Evolutionary conservation across 2,888 invertebrate genomes (phyloP).

Genomic region (Hirtodrosophila trivittata): DNA sequence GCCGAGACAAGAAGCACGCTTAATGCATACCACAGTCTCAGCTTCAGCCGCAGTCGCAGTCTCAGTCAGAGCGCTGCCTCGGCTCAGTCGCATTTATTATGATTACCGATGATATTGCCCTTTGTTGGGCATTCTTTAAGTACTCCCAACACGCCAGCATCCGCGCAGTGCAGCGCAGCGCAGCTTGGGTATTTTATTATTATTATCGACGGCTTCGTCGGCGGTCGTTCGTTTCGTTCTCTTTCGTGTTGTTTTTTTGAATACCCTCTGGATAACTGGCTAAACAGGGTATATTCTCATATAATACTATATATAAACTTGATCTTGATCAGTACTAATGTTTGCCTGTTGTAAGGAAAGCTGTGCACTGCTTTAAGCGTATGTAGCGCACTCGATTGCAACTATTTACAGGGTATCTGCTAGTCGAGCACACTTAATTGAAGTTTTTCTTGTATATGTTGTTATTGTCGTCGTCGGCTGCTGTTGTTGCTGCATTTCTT

Average conservation of each 20-base stretch:
- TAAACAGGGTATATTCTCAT: too few relatives aligned
- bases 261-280: too few relatives aligned
- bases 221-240: constrained; percentile 65
- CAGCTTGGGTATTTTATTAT: constrained; percentile 50
- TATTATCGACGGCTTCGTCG: constrained; percentile 53
- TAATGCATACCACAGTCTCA: constrained; percentile 61
- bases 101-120: constrained; percentile 73
- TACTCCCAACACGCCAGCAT: constrained; percentile 32
- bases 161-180: constrained; percentile 13
- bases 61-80: neutral
- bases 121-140: constrained; percentile 66
- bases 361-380: too few relatives aligned
- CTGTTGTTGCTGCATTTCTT: constrained; percentile 71
- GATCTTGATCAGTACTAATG: too few relatives aligned
- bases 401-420: neutral
- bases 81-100: constrained; percentile 72
- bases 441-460: constrained; percentile 22
- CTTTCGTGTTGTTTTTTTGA: constrained; percentile 6
- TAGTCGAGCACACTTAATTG: too few relatives aligned
- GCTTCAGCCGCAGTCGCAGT: constrained; percentile 15
- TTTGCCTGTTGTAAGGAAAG: too few relatives aligned
- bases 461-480: constrained; percentile 21
- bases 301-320: too few relatives aligned
- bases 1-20: constrained; percentile 35
- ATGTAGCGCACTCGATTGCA: too few relatives aligned